Percentiles rank a stretch among this genome's conserved stretches.
phyloP scores from a whole-genome alignment of 2,113 vertebrate species.

The Neotragus moschatus region DNA sequence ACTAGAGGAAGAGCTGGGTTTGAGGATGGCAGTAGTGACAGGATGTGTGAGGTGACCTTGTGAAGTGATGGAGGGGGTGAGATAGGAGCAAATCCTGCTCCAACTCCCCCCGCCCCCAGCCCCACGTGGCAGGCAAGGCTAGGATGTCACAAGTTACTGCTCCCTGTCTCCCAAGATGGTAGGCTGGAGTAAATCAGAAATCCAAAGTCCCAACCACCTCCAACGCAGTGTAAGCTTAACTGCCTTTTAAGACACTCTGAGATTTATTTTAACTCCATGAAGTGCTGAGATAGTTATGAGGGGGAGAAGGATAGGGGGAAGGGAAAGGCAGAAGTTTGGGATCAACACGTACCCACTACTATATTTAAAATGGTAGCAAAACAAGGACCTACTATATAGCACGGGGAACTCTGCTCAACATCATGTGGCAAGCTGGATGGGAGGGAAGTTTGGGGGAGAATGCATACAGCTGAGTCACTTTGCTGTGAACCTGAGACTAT shows the following conservation, averaged over 20 bases:
- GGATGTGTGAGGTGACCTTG: background rate
- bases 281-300: background rate
- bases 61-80: background rate
- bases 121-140: background rate
- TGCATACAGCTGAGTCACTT: background rate
- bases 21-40: background rate
- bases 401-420: accelerated
- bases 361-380: background rate
- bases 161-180: background rate
- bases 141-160: background rate
- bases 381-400: background rate
- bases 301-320: background rate
- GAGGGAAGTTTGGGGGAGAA: background rate
- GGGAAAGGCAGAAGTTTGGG: background rate
- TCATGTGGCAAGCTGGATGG: background rate
- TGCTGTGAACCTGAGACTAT: background rate
- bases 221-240: background rate
- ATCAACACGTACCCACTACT: background rate
- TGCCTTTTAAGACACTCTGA: background rate
- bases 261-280: background rate
- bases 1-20: background rate
- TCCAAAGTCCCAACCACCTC: background rate
- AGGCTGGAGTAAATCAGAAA: background rate
- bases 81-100: background rate
- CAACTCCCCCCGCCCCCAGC: background rate